Evolutionary conservation across 37 sponge, comb jelly and placozoan species (phyloP).

Genomic region (Ephydatia muelleri): DNA sequence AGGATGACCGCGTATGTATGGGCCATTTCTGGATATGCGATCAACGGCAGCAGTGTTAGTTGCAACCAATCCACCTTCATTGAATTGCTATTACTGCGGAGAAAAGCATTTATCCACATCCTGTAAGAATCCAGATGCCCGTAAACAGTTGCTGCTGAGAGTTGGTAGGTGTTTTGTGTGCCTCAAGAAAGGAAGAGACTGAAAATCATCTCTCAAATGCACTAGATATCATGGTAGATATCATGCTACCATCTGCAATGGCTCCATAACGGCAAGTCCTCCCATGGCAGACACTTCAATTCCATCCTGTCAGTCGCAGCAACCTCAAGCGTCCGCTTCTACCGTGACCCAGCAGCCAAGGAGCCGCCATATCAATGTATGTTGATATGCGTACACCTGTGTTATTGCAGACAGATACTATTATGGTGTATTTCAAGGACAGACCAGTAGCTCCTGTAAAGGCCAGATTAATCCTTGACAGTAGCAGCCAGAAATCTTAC

Average conservation of each 20-base stretch:
- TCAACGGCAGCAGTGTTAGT: constrained; percentile 22
- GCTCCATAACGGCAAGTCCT: not conserved
- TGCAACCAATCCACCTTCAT: not conserved
- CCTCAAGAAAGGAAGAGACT: constrained; percentile 13
- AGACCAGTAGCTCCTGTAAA: not conserved
- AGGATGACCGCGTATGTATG: too few species aligned
- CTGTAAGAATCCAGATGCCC: not conserved
- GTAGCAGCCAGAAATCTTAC: constrained; percentile 34
- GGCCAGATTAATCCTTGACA: constrained; percentile 26
- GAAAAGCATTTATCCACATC: constrained; percentile 5
- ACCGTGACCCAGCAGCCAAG: not conserved
- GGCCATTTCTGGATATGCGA: too few species aligned
- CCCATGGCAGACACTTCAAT: not conserved
- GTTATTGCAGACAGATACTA: constrained; percentile 22
- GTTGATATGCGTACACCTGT: constrained; percentile 3
- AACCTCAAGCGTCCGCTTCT: not conserved
- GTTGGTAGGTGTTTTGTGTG: constrained; percentile 26
- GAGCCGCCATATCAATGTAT: not conserved
- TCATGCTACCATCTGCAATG: constrained; percentile 31
- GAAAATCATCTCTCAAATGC: constrained; percentile 16
- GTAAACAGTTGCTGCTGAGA: not conserved
- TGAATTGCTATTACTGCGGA: constrained; percentile 18
- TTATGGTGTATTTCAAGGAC: constrained; percentile 7
- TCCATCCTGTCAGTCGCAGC: not conserved
- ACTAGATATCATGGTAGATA: constrained; percentile 7